A percentile compares a stretch with the other conserved stretches of the same genome.
Conservation (phyloP, 1,140 invertebrate genomes). For the Colletes latitarsis region DNA sequence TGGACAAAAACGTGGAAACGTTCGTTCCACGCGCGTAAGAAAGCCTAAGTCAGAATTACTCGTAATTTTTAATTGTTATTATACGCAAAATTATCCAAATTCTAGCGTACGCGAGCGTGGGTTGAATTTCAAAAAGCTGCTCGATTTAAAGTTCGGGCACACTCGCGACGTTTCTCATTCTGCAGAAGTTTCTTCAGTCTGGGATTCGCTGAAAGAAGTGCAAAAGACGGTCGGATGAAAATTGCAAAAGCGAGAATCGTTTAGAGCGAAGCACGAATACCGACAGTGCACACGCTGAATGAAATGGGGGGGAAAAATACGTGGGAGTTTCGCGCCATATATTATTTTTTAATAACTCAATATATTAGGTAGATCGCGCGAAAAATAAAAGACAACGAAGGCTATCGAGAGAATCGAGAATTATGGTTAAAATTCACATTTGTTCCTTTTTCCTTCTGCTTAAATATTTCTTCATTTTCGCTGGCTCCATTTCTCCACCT, state of each 20-base stretch:
- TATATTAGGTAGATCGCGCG: not conserved
- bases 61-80: no score
- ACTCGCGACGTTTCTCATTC: conserved; percentile 34
- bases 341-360: conserved; percentile 14
- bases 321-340: not conserved
- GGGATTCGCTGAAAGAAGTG: not conserved
- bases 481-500: no score
- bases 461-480: no score
- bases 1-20: not conserved
- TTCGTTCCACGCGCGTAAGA: not conserved
- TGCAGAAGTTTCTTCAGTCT: conserved; percentile 42
- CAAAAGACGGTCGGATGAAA: not conserved
- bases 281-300: not conserved
- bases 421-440: no score
- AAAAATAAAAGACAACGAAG: not conserved
- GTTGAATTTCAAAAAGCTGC: not conserved
- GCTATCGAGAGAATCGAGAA: not conserved
- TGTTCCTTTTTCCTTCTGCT: no score
- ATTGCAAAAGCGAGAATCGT: not conserved
- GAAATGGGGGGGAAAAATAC: not conserved
- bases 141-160: conserved; percentile 21
- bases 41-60: no score
- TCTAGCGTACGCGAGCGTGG: no score
- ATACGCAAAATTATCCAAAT: no score
- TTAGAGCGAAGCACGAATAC: not conserved